Conservation (phyloP, 2,113 vertebrate genomes). For the Muntiacus reevesi region DNA sequence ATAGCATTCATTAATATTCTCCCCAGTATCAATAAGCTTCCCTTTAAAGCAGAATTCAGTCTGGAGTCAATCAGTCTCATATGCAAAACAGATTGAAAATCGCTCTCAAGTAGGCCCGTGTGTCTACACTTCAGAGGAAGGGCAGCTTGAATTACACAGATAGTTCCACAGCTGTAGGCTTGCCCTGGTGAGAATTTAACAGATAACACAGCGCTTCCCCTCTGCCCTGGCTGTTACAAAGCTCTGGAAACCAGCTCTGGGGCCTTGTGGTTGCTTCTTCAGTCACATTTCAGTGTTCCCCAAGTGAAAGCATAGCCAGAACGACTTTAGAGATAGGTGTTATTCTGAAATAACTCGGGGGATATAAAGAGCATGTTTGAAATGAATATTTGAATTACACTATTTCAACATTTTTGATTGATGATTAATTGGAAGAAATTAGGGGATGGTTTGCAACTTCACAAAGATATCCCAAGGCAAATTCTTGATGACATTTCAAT, state of each 20-base stretch:
- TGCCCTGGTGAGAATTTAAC: background rate
- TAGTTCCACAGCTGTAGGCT: background rate
- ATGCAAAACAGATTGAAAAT: background rate
- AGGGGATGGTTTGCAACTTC: background rate
- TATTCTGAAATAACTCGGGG: background rate
- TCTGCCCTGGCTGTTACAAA: background rate
- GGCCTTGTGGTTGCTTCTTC: background rate
- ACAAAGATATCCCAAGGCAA: background rate
- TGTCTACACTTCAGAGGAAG: background rate
- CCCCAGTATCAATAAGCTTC: background rate
- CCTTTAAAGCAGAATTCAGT: background rate
- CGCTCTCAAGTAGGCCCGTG: background rate
- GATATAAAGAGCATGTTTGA: background rate
- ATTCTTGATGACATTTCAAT: background rate
- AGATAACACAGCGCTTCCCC: background rate
- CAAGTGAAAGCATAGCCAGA: background rate
- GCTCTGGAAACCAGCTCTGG: background rate
- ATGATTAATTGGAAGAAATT: background rate
- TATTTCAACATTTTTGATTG: background rate
- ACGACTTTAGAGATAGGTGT: background rate
- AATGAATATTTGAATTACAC: background rate
- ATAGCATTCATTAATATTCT: background rate
- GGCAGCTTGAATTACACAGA: background rate
- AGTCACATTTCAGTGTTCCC: background rate
- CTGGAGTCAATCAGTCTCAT: background rate